A percentile compares a stretch with the other conserved stretches of the same genome.
Conservation (phyloP, 2,888 invertebrate species). For the Parascotia fuliginaria region DNA sequence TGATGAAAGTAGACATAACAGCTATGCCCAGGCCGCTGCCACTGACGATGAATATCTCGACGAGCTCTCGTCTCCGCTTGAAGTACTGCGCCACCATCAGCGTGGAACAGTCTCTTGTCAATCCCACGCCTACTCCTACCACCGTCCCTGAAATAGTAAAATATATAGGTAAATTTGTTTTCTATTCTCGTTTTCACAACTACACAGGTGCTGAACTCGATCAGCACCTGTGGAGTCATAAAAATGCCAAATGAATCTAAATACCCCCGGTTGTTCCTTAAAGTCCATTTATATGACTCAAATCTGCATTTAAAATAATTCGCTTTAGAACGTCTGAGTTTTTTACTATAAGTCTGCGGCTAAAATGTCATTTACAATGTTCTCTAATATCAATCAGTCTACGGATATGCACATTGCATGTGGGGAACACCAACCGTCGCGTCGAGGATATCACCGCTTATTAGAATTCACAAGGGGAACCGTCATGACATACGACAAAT, state of each 20-base stretch:
- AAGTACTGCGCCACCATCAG: slow-evolving; percentile 97
- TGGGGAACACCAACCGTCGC: slow-evolving; percentile 16
- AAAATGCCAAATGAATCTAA: too few relatives aligned
- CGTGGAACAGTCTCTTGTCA: slow-evolving; percentile 94
- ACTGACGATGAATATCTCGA: slow-evolving; percentile 94
- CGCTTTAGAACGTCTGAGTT: too few relatives aligned
- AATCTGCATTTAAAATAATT: too few relatives aligned
- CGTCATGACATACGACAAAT: slow-evolving; percentile 48
- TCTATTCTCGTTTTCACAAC: background rate
- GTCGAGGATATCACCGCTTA: slow-evolving; percentile 55
- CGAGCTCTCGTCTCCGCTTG: slow-evolving; percentile 92
- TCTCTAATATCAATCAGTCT: too few relatives aligned
- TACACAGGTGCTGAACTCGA: too few relatives aligned
- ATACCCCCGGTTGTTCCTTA: too few relatives aligned
- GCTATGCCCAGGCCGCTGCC: slow-evolving; percentile 94
- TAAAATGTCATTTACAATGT: too few relatives aligned
- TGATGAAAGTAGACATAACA: slow-evolving; percentile 93
- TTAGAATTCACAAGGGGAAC: slow-evolving; percentile 54
- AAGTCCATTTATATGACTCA: too few relatives aligned
- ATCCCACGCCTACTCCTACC: slow-evolving; percentile 92
- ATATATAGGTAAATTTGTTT: background rate
- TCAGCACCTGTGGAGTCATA: too few relatives aligned
- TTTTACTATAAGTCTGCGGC: too few relatives aligned
- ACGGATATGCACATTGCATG: slow-evolving; percentile 7
- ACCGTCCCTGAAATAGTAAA: slow-evolving; percentile 82